Conservation (phyloP, 2,113 vertebrate species). For the Perognathus longimembris region DNA sequence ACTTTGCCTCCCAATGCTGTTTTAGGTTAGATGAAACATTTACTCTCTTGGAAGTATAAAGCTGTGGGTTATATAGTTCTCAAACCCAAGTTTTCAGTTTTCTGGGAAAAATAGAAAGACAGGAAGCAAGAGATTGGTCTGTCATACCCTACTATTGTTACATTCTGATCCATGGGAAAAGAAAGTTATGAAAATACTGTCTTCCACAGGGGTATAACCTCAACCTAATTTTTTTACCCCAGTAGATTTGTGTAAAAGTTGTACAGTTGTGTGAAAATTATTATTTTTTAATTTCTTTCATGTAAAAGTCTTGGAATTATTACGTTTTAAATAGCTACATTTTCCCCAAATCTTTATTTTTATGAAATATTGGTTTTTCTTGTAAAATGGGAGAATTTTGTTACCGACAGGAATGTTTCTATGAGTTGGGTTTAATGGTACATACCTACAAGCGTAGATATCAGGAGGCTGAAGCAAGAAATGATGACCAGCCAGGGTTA, state of each 20-base stretch:
- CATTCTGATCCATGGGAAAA: neutral
- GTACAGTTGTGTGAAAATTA: conserved; percentile 40
- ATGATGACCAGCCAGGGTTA: neutral
- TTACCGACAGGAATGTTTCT: neutral
- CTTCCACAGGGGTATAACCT: neutral
- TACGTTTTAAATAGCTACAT: conserved; percentile 20
- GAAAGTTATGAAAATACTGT: conserved; percentile 3
- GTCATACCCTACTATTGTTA: neutral
- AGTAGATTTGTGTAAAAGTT: conserved; percentile 26
- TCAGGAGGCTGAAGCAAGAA: neutral
- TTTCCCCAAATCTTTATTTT: neutral
- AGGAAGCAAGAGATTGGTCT: neutral
- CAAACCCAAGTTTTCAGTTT: neutral
- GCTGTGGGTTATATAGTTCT: neutral
- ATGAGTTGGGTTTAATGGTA: neutral
- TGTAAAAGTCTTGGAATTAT: neutral
- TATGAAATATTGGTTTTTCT: neutral
- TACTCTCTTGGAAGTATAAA: neutral
- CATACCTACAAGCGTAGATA: neutral
- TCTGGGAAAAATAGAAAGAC: neutral
- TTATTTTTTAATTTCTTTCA: conserved; percentile 11
- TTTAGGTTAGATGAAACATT: conserved; percentile 1
- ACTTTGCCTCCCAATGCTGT: neutral
- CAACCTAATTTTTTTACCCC: neutral
- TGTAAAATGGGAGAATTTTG: too few species aligned